phyloP scores from a whole-genome alignment of 2,888 invertebrate species.

The Esperia sulphurella region DNA sequence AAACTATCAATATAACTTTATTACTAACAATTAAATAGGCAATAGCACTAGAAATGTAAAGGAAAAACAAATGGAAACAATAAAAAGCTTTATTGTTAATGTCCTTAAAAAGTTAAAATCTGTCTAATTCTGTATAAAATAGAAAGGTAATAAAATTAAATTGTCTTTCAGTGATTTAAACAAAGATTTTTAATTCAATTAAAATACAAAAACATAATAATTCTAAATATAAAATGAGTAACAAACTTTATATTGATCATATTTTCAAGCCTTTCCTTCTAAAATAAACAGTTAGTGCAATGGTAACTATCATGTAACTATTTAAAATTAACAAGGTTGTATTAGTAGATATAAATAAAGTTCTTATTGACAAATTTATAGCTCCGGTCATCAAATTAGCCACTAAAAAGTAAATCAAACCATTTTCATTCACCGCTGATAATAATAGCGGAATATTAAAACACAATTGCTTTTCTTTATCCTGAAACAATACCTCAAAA shows the following conservation, averaged over 20 bases:
- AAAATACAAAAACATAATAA: too few relatives aligned
- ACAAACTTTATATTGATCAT: conserved; percentile 36
- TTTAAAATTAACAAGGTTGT: conserved; percentile 76
- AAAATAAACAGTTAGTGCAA: conserved; percentile 44
- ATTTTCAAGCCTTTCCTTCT: conserved; percentile 65
- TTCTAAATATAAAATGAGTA: too few relatives aligned
- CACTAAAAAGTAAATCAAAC: conserved; percentile 89
- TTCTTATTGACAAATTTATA: conserved; percentile 85
- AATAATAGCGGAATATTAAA: conserved; percentile 77
- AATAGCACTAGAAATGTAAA: too few relatives aligned
- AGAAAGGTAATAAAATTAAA: too few relatives aligned
- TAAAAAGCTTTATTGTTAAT: too few relatives aligned
- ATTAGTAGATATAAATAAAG: conserved; percentile 66
- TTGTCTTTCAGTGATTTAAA: too few relatives aligned
- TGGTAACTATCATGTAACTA: conserved; percentile 74
- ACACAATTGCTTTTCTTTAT: conserved; percentile 26
- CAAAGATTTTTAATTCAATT: too few relatives aligned
- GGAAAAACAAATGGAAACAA: too few relatives aligned
- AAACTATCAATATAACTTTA: too few relatives aligned
- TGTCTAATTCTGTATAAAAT: too few relatives aligned
- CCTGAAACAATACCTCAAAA: conserved; percentile 70
- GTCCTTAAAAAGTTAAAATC: too few relatives aligned
- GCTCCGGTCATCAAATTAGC: conserved; percentile 92
- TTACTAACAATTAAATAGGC: too few relatives aligned
- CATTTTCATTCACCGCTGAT: conserved; percentile 88